Percentiles rank a stretch among this genome's conserved stretches.
Evolutionary conservation across 1,140 invertebrate genomes (phyloP).

Genomic region (Diorhabda sublineata): DNA sequence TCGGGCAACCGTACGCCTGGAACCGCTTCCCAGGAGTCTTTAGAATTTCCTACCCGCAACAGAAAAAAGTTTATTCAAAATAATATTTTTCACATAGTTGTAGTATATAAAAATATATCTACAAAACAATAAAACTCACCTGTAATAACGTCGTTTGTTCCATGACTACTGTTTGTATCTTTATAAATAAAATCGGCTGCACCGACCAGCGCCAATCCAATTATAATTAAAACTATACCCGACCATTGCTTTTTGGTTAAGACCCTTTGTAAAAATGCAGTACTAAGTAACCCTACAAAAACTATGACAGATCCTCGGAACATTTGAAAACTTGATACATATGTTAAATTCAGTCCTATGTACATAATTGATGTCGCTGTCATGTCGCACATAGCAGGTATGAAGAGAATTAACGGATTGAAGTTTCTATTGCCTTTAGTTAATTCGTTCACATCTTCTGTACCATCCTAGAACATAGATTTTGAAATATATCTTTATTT

Average conservation of each 20-base stretch:
- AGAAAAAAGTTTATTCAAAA: no score
- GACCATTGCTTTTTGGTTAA: slow-evolving; percentile 73
- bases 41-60: no score
- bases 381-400: slow-evolving; percentile 84
- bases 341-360: slow-evolving; percentile 86
- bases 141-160: slow-evolving; percentile 79
- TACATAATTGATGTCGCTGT: slow-evolving; percentile 83
- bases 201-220: slow-evolving; percentile 80
- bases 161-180: slow-evolving; percentile 46
- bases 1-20: no score
- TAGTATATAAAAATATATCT: background rate
- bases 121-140: background rate
- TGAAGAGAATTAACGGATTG: slow-evolving; percentile 76
- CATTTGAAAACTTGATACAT: slow-evolving; percentile 95
- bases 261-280: slow-evolving; percentile 75
- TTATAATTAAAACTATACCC: slow-evolving; percentile 76
- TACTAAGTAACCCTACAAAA: slow-evolving; percentile 87
- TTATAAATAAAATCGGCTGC: slow-evolving; percentile 67
- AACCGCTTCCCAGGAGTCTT: no score
- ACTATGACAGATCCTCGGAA: slow-evolving; percentile 84
- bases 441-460: slow-evolving; percentile 55
- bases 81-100: no score
- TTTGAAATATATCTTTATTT: no score
- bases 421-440: slow-evolving; percentile 67
- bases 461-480: slow-evolving; percentile 50